Evolutionary conservation across 2,113 vertebrate species (phyloP).

Genomic region (Arenaria interpres): DNA sequence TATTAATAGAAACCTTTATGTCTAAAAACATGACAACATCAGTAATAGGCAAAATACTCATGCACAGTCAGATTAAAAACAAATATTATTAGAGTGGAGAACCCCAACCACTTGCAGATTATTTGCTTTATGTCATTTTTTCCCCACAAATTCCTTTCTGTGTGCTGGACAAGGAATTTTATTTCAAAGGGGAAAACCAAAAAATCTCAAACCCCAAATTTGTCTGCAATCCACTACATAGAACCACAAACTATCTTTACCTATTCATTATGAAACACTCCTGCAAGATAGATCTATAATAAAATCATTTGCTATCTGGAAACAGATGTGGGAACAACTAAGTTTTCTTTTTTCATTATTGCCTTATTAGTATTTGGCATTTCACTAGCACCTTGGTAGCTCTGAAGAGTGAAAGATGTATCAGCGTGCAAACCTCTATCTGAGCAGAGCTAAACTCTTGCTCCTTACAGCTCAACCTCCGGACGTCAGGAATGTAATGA

Average conservation of each 20-base stretch:
- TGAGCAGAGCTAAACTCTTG: neutral
- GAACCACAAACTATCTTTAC: neutral
- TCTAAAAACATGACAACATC: neutral
- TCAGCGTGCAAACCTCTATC: neutral
- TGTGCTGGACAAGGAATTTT: neutral
- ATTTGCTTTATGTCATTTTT: neutral
- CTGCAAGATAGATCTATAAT: neutral
- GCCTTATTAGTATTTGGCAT: neutral
- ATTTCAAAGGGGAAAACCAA: neutral
- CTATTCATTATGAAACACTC: neutral
- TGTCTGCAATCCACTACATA: neutral
- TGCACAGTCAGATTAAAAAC: neutral
- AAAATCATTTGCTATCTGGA: neutral
- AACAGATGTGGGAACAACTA: neutral
- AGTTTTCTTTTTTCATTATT: neutral
- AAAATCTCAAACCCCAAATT: neutral
- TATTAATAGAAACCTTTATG: neutral
- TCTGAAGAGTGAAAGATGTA: neutral
- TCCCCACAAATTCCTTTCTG: neutral
- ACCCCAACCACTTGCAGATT: neutral
- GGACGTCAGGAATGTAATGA: slow-evolving; percentile 26
- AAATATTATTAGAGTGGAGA: neutral
- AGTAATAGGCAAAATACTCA: neutral
- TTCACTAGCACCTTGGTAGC: neutral
- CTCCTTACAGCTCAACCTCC: neutral